Evolutionary conservation across 1,140 invertebrate species (phyloP), one percentile per base, ranked within the genome.

Genomic region (Xylocopa sonorina): DNA sequence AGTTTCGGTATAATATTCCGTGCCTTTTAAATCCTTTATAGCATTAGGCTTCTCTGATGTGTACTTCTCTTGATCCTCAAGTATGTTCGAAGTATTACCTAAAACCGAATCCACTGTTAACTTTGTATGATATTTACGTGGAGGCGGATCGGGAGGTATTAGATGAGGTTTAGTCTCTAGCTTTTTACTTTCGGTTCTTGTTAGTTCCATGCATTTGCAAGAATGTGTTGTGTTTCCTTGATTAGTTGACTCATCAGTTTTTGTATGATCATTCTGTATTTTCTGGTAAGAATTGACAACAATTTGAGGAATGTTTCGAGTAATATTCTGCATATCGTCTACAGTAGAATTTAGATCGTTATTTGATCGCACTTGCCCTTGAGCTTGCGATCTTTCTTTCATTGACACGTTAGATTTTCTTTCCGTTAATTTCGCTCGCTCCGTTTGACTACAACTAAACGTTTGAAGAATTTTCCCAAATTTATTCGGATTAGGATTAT

Each of bases 131-230:
- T 92, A 92, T 73, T 93, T 93, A 43, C 93, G 88, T 58, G 93
- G 93, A 34, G 93, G 93, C 14, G 93, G 93, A 78, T 93, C 91
- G 3, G 93, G 93, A 6, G 93, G 93, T 14, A 89, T 91, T 27
- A 89, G 43, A 68, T 85, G 83, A 29, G 78, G 64, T 66, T 89
- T 92, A 16, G 78, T 82, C 55, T 93, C 90, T 0, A 83, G 43
- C 83, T 88, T 90, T 66, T 38, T 73, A n/a, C n/a, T 50, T 27
- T 86, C 81, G 58, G 64, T 24, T 32, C 83, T 83, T 24, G 80
- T 55, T 80, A 66, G 50, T 34, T 86, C 83, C 64, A 57, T 46
- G n/a, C 60, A 84, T 29, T 79, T 73, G 24, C 68, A 78, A 29
- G 78, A 58, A 6, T 81, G 83, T 53, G 55, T 10, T 1, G 27